phyloP scores from a whole-genome alignment of 2,113 vertebrate species.

The Protobothrops mucrosquamatus region DNA sequence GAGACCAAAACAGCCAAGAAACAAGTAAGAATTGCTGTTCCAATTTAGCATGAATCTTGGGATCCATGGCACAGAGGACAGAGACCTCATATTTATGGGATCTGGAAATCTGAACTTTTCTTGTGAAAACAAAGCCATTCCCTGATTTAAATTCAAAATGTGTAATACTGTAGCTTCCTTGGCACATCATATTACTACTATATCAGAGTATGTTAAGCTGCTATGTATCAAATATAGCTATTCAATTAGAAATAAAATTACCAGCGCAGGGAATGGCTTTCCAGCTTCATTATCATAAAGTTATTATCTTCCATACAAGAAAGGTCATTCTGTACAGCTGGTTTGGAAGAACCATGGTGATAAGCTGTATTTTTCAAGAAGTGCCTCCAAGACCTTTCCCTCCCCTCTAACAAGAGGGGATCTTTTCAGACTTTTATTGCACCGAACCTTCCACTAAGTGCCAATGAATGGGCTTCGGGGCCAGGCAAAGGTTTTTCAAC shows the following conservation, averaged over 20 bases:
- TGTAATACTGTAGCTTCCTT: background rate
- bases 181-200: constrained; percentile 5
- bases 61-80: background rate
- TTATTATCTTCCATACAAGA: constrained; percentile 20
- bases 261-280: constrained; percentile 3
- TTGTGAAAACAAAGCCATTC: background rate
- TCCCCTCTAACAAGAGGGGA: background rate
- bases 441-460: constrained; percentile 1
- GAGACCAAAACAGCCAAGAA: background rate
- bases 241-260: constrained; percentile 38
- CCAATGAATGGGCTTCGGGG: background rate
- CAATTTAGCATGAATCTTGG: background rate
- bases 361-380: constrained; percentile 16
- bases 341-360: constrained; percentile 8
- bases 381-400: constrained; percentile 4
- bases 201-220: constrained; percentile 12
- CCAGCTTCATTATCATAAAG: constrained; percentile 27
- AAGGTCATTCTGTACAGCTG: constrained; percentile 27
- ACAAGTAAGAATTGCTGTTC: background rate
- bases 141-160: background rate
- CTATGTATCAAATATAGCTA: constrained; percentile 22
- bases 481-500: background rate
- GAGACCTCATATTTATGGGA: no score
- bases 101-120: background rate
- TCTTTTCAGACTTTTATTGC: constrained; percentile 17